Evolutionary conservation across 2,113 vertebrate genomes (phyloP).

Genomic region (Mohoua ochrocephala): DNA sequence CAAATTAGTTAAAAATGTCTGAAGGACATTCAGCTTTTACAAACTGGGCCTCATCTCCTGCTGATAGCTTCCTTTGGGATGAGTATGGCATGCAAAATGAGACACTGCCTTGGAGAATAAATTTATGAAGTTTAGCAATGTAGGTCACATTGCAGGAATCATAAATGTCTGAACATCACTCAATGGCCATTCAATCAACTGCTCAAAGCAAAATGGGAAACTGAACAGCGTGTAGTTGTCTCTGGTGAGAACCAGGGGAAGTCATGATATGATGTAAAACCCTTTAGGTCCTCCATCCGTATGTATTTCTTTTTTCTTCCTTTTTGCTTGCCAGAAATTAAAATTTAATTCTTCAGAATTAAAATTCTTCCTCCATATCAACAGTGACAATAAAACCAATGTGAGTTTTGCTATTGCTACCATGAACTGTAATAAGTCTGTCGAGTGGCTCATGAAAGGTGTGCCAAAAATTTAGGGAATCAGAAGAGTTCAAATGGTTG

Average conservation of each 20-base stretch:
- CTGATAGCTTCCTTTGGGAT: constrained; percentile 69
- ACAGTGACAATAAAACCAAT: neutral
- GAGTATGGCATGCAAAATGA: constrained; percentile 27
- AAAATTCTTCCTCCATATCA: neutral
- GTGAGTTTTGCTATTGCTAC: neutral
- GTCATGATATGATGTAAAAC: neutral
- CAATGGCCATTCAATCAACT: constrained; percentile 30
- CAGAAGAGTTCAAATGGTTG: neutral
- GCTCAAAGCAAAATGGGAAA: constrained; percentile 31
- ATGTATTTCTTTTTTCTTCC: neutral
- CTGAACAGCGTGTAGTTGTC: neutral
- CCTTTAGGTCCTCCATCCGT: neutral
- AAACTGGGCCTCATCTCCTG: constrained; percentile 71
- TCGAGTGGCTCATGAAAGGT: neutral
- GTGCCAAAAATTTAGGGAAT: neutral
- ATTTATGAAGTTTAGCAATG: constrained; percentile 67
- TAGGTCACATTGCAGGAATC: constrained; percentile 49
- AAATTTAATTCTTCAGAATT: neutral
- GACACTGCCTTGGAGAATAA: constrained; percentile 45
- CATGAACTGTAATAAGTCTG: neutral
- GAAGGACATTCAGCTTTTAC: constrained; percentile 71
- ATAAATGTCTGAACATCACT: constrained; percentile 39
- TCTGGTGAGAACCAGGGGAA: neutral
- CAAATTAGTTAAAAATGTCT: constrained; percentile 70
- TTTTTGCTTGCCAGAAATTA: neutral